A percentile compares a stretch with the other conserved stretches of the same genome.
Conservation (phyloP, 2,797 vertebrate genomes). For the Cuculus canorus region DNA sequence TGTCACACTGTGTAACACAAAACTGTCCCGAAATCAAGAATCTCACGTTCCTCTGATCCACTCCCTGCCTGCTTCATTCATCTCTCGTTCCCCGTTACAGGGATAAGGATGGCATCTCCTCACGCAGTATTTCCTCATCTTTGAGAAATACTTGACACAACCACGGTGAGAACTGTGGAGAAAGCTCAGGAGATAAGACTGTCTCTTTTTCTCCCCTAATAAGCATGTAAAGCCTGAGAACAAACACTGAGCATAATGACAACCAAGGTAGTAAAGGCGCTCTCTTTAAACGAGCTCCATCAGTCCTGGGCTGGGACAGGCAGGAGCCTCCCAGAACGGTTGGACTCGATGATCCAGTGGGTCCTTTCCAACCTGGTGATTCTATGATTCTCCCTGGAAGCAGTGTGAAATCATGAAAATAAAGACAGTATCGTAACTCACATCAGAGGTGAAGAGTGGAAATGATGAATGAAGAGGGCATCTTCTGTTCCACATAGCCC, state of each 20-base stretch:
- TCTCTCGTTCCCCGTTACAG: not conserved
- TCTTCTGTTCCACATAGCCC: accelerated
- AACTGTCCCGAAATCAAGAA: not conserved
- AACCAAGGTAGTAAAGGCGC: not conserved
- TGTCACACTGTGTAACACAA: accelerated
- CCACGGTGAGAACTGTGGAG: not conserved
- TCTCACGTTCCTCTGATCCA: not conserved
- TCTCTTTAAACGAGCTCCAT: not conserved
- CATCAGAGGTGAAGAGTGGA: accelerated
- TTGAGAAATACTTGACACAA: not conserved
- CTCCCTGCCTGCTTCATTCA: not conserved
- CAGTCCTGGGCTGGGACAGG: not conserved
- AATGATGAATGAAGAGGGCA: not conserved
- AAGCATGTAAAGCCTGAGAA: not conserved
- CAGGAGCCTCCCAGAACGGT: too few species aligned
- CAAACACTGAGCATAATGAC: not conserved
- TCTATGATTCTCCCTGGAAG: too few species aligned
- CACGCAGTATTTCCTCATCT: not conserved
- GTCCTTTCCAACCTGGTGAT: too few species aligned
- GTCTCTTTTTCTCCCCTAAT: too few species aligned
- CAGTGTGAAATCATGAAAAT: not conserved
- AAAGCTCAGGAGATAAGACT: not conserved
- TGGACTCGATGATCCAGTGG: too few species aligned
- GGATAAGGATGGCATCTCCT: not conserved
- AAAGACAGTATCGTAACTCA: not conserved